These are phyloP conservation scores for Paelopatides confundens DNA, from an alignment of 53 echinoderm and acorn worm species.

Conservation along the genomic window DNA sequence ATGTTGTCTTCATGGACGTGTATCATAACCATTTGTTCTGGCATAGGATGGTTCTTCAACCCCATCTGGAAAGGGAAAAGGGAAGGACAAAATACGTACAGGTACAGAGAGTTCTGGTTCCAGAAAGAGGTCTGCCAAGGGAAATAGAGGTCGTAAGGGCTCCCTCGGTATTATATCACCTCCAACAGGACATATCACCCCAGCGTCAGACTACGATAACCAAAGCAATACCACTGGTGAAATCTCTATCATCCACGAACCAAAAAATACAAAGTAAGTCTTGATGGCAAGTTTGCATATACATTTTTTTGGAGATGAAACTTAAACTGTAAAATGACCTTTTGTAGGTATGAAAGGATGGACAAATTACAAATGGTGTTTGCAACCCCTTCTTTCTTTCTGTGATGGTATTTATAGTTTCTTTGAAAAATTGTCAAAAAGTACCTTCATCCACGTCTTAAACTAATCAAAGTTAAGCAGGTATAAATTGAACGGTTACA, in stretches of 20 bases:
- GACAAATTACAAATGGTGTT: too few species aligned
- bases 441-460: too few species aligned
- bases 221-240: constrained; percentile 96
- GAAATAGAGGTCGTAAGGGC: constrained; percentile 87
- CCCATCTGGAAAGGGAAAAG: constrained; percentile 86
- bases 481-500: too few species aligned
- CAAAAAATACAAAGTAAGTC: constrained; percentile 87
- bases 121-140: constrained; percentile 89
- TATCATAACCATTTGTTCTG: background rate
- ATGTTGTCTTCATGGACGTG: background rate
- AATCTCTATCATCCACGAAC: constrained; percentile 83
- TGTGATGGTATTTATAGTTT: too few species aligned
- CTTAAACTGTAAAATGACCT: too few species aligned
- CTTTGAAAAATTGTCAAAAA: too few species aligned
- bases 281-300: too few species aligned
- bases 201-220: constrained; percentile 94
- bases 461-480: too few species aligned
- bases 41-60: constrained; percentile 89
- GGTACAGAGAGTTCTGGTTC: constrained; percentile 93
- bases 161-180: constrained; percentile 89
- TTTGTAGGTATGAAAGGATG: too few species aligned
- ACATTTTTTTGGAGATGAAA: too few species aligned
- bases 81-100: constrained; percentile 85
- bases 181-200: constrained; percentile 94
- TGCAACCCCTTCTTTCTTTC: too few species aligned